phyloP scores from a whole-genome alignment of 2,113 vertebrate genomes.

The Lampris megalopsis region DNA sequence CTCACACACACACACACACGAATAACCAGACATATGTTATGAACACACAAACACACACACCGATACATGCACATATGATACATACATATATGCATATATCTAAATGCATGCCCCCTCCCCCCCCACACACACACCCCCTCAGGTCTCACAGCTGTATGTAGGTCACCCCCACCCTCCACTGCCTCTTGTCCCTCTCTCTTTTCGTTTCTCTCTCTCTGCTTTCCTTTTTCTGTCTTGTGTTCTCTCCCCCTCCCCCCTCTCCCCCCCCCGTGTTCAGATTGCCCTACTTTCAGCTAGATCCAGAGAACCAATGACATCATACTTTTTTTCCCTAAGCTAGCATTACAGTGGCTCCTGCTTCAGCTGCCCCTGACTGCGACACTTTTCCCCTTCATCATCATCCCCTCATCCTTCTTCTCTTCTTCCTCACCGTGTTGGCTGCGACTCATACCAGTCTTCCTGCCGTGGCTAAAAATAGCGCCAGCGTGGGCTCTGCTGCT shows the following conservation, averaged over 20 bases:
- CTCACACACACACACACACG: not conserved
- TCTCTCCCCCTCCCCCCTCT: slow-evolving; percentile 6
- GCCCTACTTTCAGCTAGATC: slow-evolving; percentile 83
- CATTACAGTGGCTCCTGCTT: not conserved
- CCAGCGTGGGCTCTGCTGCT: slow-evolving; percentile 29
- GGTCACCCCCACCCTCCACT: slow-evolving; percentile 72
- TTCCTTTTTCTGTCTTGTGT: not conserved
- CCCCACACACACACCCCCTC: slow-evolving; percentile 46
- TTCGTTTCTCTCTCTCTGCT: slow-evolving; percentile 17
- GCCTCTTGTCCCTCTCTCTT: not conserved
- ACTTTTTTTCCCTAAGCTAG: slow-evolving; percentile 31
- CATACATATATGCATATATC: not conserved
- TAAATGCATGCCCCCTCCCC: not conserved
- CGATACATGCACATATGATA: not conserved
- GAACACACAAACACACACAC: not conserved
- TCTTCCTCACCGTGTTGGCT: slow-evolving; percentile 27
- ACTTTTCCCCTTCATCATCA: slow-evolving; percentile 16
- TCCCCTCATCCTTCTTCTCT: not conserved
- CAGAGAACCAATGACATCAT: slow-evolving; percentile 78
- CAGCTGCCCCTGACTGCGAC: slow-evolving; percentile 41
- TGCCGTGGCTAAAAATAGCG: slow-evolving; percentile 43
- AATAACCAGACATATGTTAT: not conserved
- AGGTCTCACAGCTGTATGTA: slow-evolving; percentile 84
- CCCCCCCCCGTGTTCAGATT: slow-evolving; percentile 63
- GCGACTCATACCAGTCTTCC: slow-evolving; percentile 22